Base-by-base conservation (phyloP, 2,888 invertebrate species). In the Lamellibrachia columna region DNA sequence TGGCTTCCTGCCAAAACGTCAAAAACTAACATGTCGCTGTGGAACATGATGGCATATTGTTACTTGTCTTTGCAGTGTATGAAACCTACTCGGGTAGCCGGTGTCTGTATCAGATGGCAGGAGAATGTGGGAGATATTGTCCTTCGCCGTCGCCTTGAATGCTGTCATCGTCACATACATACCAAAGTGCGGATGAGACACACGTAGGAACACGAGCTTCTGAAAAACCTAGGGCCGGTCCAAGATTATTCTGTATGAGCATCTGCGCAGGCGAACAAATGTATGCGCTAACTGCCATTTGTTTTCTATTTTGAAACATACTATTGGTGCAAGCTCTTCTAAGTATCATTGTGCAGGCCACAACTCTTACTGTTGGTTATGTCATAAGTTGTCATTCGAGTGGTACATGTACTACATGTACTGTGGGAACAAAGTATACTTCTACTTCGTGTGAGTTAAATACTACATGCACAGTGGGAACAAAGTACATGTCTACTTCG, bases 231-330 rank as follows among this genome's bases (percentile, higher is more conserved):
- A 91, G 40, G 91, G 91, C 7, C 97, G 97, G 52, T 98, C 98
- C 3, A 97, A 97, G 94, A 99, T 98, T 95, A 96, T 98, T 0
- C 97, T 98, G 75, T 98, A 98, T 95, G 98, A 98, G 0, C 98
- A 98, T 93, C 95, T 99, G 96, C 97, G 98, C 53, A 96, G 98
- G 90, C 97, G 98, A 93, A 98, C 97, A 94, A 99, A 98, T 97
- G 98, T 98, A 96, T 92, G 92, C n/a, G 40, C 40, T 22, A 75
- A 4, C 22, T 75, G 15, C 22, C 15, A 15, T 15, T 75, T 11
- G 22, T 15, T 40, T 22, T 75, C 15, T 22, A 22, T 75, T 75
- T 75, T 75, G 22, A 75, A 15, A 75, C 75, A 22, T 15, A 75
- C 15, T n/a, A 22, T 2, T 22, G 22, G 11, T 75, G 75, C n/a